Evolutionary conservation across 2,797 vertebrate species (phyloP).

Genomic region (Emydoidea blandingii): DNA sequence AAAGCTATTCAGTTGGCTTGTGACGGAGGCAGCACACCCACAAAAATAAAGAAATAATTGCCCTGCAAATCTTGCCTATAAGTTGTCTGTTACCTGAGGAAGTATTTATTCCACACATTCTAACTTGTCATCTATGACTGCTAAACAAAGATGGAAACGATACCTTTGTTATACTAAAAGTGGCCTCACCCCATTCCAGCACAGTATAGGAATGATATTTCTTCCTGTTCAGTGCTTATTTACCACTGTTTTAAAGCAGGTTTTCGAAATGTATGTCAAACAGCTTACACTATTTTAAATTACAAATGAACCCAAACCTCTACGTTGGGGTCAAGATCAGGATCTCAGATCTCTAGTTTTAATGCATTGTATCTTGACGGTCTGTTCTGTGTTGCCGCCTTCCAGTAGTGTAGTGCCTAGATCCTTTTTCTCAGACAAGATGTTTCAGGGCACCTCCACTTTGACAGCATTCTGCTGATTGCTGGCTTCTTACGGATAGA

Average conservation of each 20-base stretch:
- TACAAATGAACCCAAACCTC: neutral
- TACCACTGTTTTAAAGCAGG: no score
- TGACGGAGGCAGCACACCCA: neutral
- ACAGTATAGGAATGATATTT: conserved; percentile 29
- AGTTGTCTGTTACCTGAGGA: neutral
- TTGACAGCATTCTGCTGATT: neutral
- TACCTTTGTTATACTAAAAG: neutral
- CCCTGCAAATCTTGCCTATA: conserved; percentile 2
- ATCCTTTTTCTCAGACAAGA: neutral
- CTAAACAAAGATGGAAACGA: conserved; percentile 1
- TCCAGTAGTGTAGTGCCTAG: neutral
- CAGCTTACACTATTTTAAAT: neutral
- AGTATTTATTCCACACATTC: neutral
- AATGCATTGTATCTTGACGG: neutral
- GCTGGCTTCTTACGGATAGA: neutral
- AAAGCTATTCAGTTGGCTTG: conserved; percentile 18
- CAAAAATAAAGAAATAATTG: neutral
- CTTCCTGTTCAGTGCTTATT: neutral
- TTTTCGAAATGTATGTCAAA: neutral
- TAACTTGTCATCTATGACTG: neutral
- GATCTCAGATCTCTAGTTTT: neutral
- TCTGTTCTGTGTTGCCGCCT: no score
- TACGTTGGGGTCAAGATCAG: neutral
- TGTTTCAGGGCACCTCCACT: neutral
- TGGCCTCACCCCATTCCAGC: neutral